These are phyloP conservation scores for Norana najaformis DNA, from an alignment of 2,888 invertebrate species.

Conservation along the genomic window DNA sequence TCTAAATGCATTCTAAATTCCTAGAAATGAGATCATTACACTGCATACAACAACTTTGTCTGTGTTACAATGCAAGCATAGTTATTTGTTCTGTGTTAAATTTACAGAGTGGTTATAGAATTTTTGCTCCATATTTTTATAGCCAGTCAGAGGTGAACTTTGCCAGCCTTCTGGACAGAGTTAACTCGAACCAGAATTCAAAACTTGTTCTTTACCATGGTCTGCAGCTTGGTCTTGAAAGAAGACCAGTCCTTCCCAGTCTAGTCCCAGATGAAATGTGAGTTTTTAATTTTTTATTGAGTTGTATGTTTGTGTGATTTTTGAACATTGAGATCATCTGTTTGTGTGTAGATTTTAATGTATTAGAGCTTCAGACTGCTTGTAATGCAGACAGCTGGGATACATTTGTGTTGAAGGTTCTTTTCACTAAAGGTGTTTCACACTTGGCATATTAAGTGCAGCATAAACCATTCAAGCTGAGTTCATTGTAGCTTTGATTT, in stretches of 20 bases:
- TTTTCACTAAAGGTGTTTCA: background rate
- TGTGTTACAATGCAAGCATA: background rate
- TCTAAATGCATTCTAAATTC: background rate
- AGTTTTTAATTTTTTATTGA: background rate
- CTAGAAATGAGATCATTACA: background rate
- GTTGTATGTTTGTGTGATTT: background rate
- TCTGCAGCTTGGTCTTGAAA: background rate
- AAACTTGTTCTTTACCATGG: constrained; percentile 13
- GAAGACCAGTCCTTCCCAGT: constrained; percentile 5
- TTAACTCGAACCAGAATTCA: background rate
- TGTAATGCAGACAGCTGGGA: background rate
- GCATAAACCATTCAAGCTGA: background rate
- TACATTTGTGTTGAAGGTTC: background rate
- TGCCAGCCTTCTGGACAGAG: background rate
- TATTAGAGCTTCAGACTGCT: background rate
- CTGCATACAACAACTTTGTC: background rate
- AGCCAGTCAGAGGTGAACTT: background rate
- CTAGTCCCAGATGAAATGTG: constrained; percentile 7
- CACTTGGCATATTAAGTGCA: background rate
- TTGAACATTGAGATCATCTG: no score
- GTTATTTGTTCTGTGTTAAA: background rate
- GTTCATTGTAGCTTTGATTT: no score
- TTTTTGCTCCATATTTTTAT: background rate
- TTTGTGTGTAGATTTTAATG: background rate
- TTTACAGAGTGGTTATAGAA: constrained; percentile 13